Percentiles rank a stretch among this genome's conserved stretches.
These are phyloP conservation scores for Martes flavigula DNA, from an alignment of 2,797 vertebrate species.

Conservation along the genomic window DNA sequence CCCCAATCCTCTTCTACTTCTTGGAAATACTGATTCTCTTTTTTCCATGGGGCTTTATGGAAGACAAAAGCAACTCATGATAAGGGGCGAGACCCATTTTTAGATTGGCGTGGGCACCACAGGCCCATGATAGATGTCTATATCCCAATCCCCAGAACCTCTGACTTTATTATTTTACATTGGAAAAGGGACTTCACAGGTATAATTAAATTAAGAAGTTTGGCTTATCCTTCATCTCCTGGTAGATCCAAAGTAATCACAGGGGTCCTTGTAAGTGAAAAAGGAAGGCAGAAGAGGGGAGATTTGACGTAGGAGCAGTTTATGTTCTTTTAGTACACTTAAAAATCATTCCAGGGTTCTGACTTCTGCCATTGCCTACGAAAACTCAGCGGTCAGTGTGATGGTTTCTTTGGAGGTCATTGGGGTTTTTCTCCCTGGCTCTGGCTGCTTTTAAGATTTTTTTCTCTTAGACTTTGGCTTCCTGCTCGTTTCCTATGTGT, in stretches of 20 bases:
- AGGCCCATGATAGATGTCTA: background rate
- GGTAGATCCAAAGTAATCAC: background rate
- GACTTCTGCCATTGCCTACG: background rate
- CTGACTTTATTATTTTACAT: background rate
- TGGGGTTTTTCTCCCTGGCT: rapidly evolving
- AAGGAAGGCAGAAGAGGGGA: background rate
- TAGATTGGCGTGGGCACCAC: background rate
- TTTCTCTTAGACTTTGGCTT: background rate
- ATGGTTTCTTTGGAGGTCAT: background rate
- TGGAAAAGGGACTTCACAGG: background rate
- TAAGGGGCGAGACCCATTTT: background rate
- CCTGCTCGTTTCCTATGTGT: background rate
- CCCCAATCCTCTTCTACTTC: background rate
- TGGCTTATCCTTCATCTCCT: background rate
- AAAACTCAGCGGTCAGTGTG: background rate
- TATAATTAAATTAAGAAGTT: background rate
- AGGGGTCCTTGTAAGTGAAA: background rate
- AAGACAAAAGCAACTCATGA: background rate
- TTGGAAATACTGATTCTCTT: background rate
- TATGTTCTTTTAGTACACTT: background rate
- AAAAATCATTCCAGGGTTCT: slow-evolving; percentile 24
- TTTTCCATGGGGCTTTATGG: background rate
- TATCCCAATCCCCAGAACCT: background rate
- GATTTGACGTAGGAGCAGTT: background rate
- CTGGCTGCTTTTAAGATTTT: background rate